Percentiles rank a stretch among this genome's conserved stretches.
Conservation (phyloP, 2,797 vertebrate genomes). For the Dryobates pubescens region DNA sequence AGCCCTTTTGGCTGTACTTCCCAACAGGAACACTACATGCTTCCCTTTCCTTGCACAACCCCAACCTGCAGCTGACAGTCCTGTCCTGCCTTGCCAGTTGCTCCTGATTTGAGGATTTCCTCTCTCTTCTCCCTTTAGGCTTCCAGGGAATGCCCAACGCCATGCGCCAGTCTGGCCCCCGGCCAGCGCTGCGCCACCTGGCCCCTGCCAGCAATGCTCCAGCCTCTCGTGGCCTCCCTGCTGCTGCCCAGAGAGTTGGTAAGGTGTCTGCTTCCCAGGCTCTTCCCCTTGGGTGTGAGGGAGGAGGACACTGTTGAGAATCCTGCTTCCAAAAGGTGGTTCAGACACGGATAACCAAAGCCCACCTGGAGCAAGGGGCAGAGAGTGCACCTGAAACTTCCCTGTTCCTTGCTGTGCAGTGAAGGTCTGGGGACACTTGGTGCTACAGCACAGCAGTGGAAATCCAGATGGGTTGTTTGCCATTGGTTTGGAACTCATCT, state of each 20-base stretch:
- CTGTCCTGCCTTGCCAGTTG: not conserved
- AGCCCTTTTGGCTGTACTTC: not conserved
- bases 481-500: not conserved
- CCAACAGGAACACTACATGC: not conserved
- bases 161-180: conserved; percentile 93
- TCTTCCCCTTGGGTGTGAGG: not conserved
- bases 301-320: not conserved
- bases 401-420: not conserved
- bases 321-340: not conserved
- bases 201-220: conserved; percentile 82
- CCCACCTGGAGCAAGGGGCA: not conserved
- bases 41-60: rapidly evolving
- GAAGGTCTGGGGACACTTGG: not conserved
- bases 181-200: conserved; percentile 90
- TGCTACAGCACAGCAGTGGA: conserved; percentile 23
- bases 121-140: conserved; percentile 65
- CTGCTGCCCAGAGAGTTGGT: conserved; percentile 86
- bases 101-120: not conserved
- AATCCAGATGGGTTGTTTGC: conserved; percentile 28
- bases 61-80: not conserved
- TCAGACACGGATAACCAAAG: not conserved
- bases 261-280: conserved; percentile 45
- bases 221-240: conserved; percentile 85
- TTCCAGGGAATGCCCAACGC: conserved; percentile 94
- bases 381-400: not conserved